These are phyloP conservation scores for Sparus aurata DNA, from an alignment of 2,797 vertebrate genomes.

Conservation along the genomic window DNA sequence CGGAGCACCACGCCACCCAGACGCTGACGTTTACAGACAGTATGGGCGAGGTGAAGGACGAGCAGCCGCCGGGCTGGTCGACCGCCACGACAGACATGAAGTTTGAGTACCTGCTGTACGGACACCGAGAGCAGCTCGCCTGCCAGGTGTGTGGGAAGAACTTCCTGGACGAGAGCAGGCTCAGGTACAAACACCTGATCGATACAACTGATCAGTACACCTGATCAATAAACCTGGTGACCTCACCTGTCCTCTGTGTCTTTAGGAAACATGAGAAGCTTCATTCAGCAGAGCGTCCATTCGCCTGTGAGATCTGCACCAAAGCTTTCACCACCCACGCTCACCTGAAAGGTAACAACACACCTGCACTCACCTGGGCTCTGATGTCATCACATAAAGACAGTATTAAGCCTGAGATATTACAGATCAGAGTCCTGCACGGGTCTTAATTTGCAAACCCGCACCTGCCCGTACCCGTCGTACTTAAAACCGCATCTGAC, in stretches of 20 bases:
- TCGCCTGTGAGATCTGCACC: slow-evolving; percentile 94
- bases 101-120: slow-evolving; percentile 96
- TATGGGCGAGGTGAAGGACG: slow-evolving; percentile 96
- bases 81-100: slow-evolving; percentile 93
- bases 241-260: neutral
- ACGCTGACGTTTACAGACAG: slow-evolving; percentile 91
- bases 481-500: too few relatives aligned
- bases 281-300: slow-evolving; percentile 93
- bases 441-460: too few relatives aligned
- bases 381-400: neutral
- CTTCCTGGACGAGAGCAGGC: slow-evolving; percentile 93
- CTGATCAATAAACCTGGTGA: neutral
- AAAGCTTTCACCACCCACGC: slow-evolving; percentile 96
- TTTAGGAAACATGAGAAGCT: slow-evolving; percentile 93
- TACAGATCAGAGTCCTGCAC: too few relatives aligned
- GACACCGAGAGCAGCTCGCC: slow-evolving; percentile 93
- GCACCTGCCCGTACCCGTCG: too few relatives aligned
- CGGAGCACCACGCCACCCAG: slow-evolving; percentile 90
- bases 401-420: neutral
- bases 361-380: slow-evolving; percentile 26
- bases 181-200: slow-evolving; percentile 59
- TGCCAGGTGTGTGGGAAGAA: slow-evolving; percentile 97
- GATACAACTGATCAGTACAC: neutral
- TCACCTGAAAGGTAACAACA: slow-evolving; percentile 88
- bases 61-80: slow-evolving; percentile 94